These are phyloP conservation scores for Scaptomyza graminum DNA, from an alignment of 1,140 invertebrate species.

Conservation along the genomic window DNA sequence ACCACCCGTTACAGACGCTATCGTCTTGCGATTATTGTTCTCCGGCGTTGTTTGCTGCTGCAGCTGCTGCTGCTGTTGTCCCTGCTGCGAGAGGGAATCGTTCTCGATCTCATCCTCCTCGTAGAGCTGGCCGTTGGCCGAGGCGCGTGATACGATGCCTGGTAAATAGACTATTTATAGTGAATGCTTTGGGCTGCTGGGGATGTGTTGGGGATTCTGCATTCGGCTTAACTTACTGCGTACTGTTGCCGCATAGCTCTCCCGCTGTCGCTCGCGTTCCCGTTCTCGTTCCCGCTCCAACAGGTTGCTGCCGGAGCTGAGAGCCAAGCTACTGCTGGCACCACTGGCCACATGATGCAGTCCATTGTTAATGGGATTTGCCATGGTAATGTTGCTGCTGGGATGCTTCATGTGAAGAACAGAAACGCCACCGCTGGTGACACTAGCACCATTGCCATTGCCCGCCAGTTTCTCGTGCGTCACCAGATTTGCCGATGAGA, in stretches of 20 bases:
- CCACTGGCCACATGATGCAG: constrained; percentile 69
- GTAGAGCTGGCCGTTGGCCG: constrained; percentile 80
- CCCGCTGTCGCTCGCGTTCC: constrained; percentile 73
- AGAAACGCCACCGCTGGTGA: constrained; percentile 71
- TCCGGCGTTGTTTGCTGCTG: constrained; percentile 52
- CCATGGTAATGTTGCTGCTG: constrained; percentile 70
- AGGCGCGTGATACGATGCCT: constrained; percentile 83
- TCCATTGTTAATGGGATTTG: constrained; percentile 80
- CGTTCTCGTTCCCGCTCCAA: constrained; percentile 71
- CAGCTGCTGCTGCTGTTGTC: constrained; percentile 38
- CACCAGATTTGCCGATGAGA: constrained; percentile 78
- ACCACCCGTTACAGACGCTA: constrained; percentile 13
- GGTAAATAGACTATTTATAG: constrained; percentile 75
- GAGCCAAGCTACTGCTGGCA: constrained; percentile 85
- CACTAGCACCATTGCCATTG: constrained; percentile 62
- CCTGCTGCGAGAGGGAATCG: constrained; percentile 69
- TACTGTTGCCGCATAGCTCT: constrained; percentile 83
- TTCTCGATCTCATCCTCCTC: constrained; percentile 83
- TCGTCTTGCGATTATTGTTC: constrained; percentile 74
- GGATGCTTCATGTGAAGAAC: constrained; percentile 80
- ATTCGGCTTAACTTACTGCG: constrained; percentile 73
- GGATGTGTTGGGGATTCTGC: not conserved
- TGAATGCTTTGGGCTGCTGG: constrained; percentile 63
- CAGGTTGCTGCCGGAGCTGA: constrained; percentile 75
- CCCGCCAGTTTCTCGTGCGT: constrained; percentile 79